Conservation (phyloP, 2,797 vertebrate genomes). For the Vireo griseus region DNA sequence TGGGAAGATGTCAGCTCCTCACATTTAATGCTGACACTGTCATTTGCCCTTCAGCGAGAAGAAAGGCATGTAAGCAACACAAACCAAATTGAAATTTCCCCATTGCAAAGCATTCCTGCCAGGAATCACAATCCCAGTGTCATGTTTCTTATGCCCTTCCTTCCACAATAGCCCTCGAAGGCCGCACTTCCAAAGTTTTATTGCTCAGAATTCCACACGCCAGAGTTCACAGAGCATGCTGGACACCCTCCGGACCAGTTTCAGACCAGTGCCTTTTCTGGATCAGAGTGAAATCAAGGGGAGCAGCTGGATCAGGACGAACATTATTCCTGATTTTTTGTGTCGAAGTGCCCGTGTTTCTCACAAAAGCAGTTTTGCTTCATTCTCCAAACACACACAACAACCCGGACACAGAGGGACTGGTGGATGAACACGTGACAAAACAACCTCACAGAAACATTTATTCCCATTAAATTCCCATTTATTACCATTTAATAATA, state of each 20-base stretch:
- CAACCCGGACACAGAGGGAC: neutral
- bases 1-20: neutral
- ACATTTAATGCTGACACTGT: neutral
- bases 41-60: constrained; percentile 28
- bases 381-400: neutral
- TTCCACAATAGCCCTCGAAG: neutral
- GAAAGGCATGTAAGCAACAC: constrained; percentile 20
- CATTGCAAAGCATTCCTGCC: constrained; percentile 13
- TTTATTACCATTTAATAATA: neutral
- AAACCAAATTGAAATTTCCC: neutral
- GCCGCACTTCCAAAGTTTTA: neutral
- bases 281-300: neutral
- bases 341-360: fast-evolving
- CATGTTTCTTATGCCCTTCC: constrained; percentile 10
- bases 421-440: neutral
- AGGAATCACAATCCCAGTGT: neutral
- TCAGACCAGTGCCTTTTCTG: neutral
- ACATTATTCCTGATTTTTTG: fast-evolving
- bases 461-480: neutral
- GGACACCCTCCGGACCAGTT: neutral
- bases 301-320: neutral
- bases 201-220: neutral
- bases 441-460: neutral
- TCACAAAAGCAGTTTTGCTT: neutral
- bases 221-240: neutral